phyloP scores from a whole-genome alignment of 2,113 vertebrate genomes.

The Coregonus clupeaformis region DNA sequence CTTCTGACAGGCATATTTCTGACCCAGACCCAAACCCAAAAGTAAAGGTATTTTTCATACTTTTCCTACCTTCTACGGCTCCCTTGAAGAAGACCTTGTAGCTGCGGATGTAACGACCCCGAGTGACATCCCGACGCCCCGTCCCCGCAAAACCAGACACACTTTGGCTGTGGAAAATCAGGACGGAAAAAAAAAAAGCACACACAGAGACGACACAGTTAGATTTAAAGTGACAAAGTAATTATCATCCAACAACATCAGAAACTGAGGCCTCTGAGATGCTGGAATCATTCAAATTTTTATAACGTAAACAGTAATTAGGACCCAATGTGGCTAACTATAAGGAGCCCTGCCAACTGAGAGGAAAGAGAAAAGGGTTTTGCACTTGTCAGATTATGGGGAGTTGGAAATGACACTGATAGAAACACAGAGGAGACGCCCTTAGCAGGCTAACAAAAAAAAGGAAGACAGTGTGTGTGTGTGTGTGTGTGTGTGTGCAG shows the following conservation, averaged over 20 bases:
- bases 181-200: no score
- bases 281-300: constrained; percentile 52
- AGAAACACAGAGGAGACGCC: constrained; percentile 52
- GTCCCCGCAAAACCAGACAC: constrained; percentile 95
- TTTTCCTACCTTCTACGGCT: constrained; percentile 91
- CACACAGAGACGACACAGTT: constrained; percentile 1
- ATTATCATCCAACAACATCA: not conserved
- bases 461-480: constrained; percentile 3
- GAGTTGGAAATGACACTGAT: constrained; percentile 37
- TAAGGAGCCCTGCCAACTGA: constrained; percentile 46
- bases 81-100: constrained; percentile 99
- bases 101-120: constrained; percentile 97
- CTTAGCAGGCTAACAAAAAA: constrained; percentile 50
- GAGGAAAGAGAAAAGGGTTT: constrained; percentile 27
- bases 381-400: constrained; percentile 37
- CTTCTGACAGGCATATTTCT: not conserved
- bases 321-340: constrained; percentile 33
- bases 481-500: not conserved
- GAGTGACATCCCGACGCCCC: constrained; percentile 97
- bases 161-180: constrained; percentile 98
- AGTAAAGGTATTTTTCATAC: not conserved
- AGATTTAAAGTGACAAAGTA: constrained; percentile 22
- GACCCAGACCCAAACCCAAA: not conserved
- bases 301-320: constrained; percentile 34
- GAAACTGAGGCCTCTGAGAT: constrained; percentile 20